Evolutionary conservation across 1,140 invertebrate genomes (phyloP).

Genomic region (Ridgeia piscesae): DNA sequence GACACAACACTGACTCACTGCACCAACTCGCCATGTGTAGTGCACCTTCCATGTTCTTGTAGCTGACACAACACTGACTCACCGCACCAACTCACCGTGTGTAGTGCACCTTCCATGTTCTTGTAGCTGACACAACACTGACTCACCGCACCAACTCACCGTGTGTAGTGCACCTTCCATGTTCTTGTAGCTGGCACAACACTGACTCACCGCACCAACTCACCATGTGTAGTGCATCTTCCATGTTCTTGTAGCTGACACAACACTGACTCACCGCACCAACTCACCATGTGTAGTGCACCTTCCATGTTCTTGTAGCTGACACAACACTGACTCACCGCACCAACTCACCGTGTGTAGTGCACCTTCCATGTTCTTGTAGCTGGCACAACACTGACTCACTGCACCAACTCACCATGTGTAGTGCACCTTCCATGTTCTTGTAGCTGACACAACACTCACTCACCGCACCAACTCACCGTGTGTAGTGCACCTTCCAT

Average conservation of each 20-base stretch:
- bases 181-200: not conserved
- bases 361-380: not conserved
- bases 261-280: not conserved
- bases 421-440: not conserved
- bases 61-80: not conserved
- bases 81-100: not conserved
- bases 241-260: not conserved
- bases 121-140: not conserved
- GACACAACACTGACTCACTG: not conserved
- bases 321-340: not conserved
- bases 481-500: not conserved
- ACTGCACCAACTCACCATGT: not conserved
- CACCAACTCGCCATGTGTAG: not conserved
- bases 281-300: not conserved
- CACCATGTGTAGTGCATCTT: not conserved
- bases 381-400: not conserved
- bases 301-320: not conserved
- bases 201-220: not conserved
- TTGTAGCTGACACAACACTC: not conserved
- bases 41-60: not conserved
- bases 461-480: not conserved
- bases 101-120: not conserved
- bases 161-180: not conserved
- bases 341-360: not conserved
- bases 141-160: not conserved